Evolutionary conservation across 2,888 invertebrate genomes (phyloP).

Genomic region (Mactromeris polynyma): DNA sequence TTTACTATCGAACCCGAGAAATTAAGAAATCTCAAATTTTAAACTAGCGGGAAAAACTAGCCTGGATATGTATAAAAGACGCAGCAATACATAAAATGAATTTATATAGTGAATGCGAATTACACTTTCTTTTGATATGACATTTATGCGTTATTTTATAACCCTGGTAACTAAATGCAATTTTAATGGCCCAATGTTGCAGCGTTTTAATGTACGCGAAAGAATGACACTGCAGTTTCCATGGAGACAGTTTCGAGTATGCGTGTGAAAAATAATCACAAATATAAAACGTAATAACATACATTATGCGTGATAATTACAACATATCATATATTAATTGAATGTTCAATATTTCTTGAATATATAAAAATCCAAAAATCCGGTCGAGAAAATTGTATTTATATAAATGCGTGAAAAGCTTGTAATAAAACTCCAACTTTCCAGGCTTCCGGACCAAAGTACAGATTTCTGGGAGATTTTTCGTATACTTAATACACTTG

Average conservation of each 20-base stretch:
- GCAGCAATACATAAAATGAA: not conserved
- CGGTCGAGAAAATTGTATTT: too few relatives aligned
- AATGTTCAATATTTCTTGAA: too few relatives aligned
- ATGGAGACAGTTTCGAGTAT: not conserved
- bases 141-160: conserved; percentile 19
- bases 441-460: too few relatives aligned
- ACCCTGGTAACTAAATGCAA: not conserved
- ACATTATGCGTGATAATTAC: too few relatives aligned
- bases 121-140: conserved; percentile 6
- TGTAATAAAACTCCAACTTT: too few relatives aligned
- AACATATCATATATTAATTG: too few relatives aligned
- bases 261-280: not conserved
- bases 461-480: too few relatives aligned
- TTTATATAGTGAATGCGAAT: not conserved
- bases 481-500: too few relatives aligned
- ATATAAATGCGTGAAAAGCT: too few relatives aligned
- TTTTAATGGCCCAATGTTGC: conserved; percentile 14
- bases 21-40: not conserved
- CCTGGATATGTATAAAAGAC: not conserved
- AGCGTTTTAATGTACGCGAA: not conserved
- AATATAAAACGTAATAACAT: not conserved
- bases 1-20: too few relatives aligned
- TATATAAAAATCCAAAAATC: too few relatives aligned
- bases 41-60: not conserved
- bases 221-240: conserved; percentile 16